Evolutionary conservation across 1,140 invertebrate genomes (phyloP), one percentile per base, ranked within the genome.

Genomic region (Brevipalpus yothersi): DNA sequence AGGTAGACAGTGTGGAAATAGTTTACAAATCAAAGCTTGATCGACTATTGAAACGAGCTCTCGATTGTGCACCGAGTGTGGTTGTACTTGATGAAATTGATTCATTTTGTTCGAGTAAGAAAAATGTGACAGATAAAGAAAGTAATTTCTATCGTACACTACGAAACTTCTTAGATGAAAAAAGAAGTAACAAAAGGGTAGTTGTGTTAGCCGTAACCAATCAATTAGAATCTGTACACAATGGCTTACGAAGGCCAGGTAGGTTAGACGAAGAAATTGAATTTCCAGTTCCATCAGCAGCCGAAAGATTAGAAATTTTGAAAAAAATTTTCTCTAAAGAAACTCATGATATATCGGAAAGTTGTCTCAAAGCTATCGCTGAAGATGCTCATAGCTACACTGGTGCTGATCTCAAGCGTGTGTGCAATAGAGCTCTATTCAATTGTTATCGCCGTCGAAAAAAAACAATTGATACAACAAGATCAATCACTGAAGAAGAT

Each of bases 241-340:
- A 75, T 21, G 75, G 78, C 63, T 72, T 90, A 51, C 72, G 86
- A 64, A 75, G 84, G 66, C 80, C 80, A 59, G 84, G 85, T 15
- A 77, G 76, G 63, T 76, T 93, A 47, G 85, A 87, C 65, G 77
- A 78, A 65, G 88, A 94, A 72, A 79, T 94, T 53, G 86, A 93
- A 74, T 74, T 94, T 56, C 75, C 79, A 10, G 79, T 86, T 1
- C 90, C 91, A 11, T 78, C 77, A 61, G 79, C 78, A 51, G 65
- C 69, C 21, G 76, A 77, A 61, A 75, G 88, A 58, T 61, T 65
- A 51, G 75, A 81, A 1, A 65, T 70, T 31, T 9, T 58, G 13
- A 39, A 49, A 12, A 79, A 78, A 67, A 66, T 84, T 23, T 67
- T 86, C 0, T 66, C 65, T 57, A 72, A 72, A 56, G 64, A 79